Evolutionary conservation across 2,797 vertebrate species (phyloP), one percentile per base, ranked within the genome.

Genomic region (Mustela erminea): DNA sequence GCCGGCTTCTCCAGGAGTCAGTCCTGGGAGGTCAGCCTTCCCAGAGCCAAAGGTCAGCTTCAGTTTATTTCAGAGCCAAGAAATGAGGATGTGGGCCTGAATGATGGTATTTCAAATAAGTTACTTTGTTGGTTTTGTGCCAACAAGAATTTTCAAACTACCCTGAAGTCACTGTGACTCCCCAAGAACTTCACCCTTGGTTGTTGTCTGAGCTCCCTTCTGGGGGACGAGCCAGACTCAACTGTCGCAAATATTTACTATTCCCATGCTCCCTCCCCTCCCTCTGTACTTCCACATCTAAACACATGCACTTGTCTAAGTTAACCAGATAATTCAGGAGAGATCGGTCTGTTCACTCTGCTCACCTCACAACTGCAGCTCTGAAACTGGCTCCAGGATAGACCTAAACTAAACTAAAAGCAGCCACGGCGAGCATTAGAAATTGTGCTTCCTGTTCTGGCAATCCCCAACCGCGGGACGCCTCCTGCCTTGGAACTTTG

Each of bases 31-130:
- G 29, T 54, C 52, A 49, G 62, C 80, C 52, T 92, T 92, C 84
- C 13, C 64, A 90, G 52, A 90, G 29, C n/a, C 29, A 29, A 64
- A 41, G 86, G 23, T 52, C 43, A 58, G 58, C 21, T 68, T 94
- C 46, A 41, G 86, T 75, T 96, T 62, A 83, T 49, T 89, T 87
- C 77, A 90, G 68, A 92, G 58, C 25, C 14, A 89, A 84, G 87
- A 89, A 93, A 38, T 11, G 93, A 92, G 52, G 23, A 87, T 75
- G 32, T 60, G 2, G 56, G 23, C 70, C 62, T 87, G 49, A 29
- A 70, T 18, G 52, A 68, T 21, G 18, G 29, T 87, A 18, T 87
- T 96, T 89, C 84, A 90, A 74, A 90, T 13, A 58, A 87, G 35
- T 21, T 46, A 4, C 7, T 54, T 38, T 12, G 20, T 17, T 72